phyloP scores from a whole-genome alignment of 2,113 vertebrate genomes.

The Pholis gunnellus region DNA sequence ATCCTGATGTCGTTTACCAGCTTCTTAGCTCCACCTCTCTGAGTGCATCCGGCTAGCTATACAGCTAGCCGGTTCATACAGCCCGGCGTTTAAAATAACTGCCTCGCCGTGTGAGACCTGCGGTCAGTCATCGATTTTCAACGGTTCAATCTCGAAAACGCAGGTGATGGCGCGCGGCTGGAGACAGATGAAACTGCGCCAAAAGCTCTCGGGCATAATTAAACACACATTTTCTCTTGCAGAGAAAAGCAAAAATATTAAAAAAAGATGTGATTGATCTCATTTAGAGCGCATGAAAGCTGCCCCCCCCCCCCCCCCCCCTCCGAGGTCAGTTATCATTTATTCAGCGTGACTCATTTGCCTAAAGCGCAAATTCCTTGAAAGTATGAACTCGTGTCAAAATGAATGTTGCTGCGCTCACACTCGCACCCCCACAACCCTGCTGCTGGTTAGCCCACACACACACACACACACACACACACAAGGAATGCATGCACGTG shows the following conservation, averaged over 20 bases:
- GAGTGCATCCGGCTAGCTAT: neutral
- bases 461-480: constrained; percentile 47
- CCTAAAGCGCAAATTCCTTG: constrained; percentile 75
- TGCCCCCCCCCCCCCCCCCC: constrained; percentile 56
- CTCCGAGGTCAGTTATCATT: constrained; percentile 58
- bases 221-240: constrained; percentile 24
- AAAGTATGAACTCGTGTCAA: constrained; percentile 68
- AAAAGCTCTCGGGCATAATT: constrained; percentile 33
- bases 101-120: neutral
- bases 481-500: constrained; percentile 35
- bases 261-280: constrained; percentile 32
- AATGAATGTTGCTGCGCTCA: constrained; percentile 45
- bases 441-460: constrained; percentile 45
- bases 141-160: neutral
- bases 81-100: neutral
- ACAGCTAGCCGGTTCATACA: neutral
- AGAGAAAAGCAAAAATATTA: neutral
- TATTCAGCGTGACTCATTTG: constrained; percentile 67
- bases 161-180: constrained; percentile 10
- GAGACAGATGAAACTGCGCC: constrained; percentile 2
- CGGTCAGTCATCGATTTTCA: neutral
- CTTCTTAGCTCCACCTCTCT: neutral
- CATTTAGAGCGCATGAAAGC: constrained; percentile 27
- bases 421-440: constrained; percentile 50
- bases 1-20: neutral